Base-by-base conservation (phyloP, 2,888 invertebrate species). In the Gari tellinella region DNA sequence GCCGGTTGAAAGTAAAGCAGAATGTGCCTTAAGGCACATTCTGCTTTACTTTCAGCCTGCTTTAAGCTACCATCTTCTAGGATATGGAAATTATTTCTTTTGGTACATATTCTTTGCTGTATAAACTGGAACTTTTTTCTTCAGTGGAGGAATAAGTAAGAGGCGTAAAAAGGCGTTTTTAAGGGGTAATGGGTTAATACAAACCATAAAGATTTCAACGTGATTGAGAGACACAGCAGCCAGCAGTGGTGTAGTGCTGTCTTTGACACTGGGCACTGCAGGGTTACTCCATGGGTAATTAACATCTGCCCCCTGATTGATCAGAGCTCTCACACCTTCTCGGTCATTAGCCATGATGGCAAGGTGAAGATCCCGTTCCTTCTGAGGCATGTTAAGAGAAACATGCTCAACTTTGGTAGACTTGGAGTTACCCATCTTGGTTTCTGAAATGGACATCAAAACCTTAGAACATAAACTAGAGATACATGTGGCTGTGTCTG, bases 221-320 rank as follows among this genome's bases (percentile, higher is more conserved):
- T 92, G 92, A 80, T 92, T 92, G 23, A 92, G 86, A 0, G 92
- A 92, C 10, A 92, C 92, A 19, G 92, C 92, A 74, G 92, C 91
- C 63, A 92, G 86, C n/a, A 92, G 83, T 3, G 92, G 92, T 7
- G 92, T 92, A 25, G 90, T 91, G 49, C 92, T 92, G 78, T 92
- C 92, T 75, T 92, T 92, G 19, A 92, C 89, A 82, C 91, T 91
- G n/a, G 92, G 92, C 12, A 91, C 89, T 37, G 90, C 87, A 8
- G 91, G 89, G 68, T 92, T 92, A 63, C 88, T 88, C 92, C 92
- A 92, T 0, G 92, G 92, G 80, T 91, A 91, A 82, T 92, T 91
- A 15, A 92, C 87, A 72, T 92, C 90, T 15, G 91, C 91, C 12
- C 91, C 91, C 31, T 88, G 83, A 7, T 83, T 74, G 23, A 91